phyloP scores from a whole-genome alignment of 2,797 vertebrate species.

The Cyprinodon diabolis region DNA sequence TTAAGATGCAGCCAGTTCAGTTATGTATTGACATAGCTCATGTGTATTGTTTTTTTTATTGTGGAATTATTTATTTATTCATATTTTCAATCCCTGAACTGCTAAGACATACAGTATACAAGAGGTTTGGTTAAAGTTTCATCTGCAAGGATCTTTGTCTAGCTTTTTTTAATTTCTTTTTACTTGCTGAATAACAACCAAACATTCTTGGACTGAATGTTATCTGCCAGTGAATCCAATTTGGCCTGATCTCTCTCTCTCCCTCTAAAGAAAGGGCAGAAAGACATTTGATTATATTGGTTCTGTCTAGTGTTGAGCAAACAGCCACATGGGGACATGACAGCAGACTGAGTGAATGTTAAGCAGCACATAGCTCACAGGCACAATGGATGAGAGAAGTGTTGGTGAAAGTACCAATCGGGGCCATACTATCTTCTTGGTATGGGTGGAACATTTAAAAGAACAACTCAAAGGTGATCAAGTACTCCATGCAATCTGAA shows the following conservation, averaged over 20 bases:
- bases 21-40: not conserved
- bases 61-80: not conserved
- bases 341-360: slow-evolving; percentile 42
- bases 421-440: slow-evolving; percentile 8
- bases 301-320: slow-evolving; percentile 61
- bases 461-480: not conserved
- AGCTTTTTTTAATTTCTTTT: slow-evolving; percentile 49
- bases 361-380: slow-evolving; percentile 41
- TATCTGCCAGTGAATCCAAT: slow-evolving; percentile 72
- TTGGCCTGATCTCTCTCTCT: slow-evolving; percentile 43
- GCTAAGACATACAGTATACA: not conserved
- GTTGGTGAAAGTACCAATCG: slow-evolving; percentile 5
- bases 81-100: slow-evolving; percentile 3
- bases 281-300: slow-evolving; percentile 66
- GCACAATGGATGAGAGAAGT: slow-evolving; percentile 16
- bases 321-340: slow-evolving; percentile 61
- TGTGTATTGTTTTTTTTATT: not conserved
- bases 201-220: slow-evolving; percentile 61
- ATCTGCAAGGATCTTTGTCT: slow-evolving; percentile 29
- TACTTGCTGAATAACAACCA: slow-evolving; percentile 54
- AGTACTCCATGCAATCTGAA: not conserved
- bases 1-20: not conserved
- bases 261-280: slow-evolving; percentile 51
- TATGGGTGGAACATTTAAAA: slow-evolving; percentile 18
- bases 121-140: not conserved